A percentile compares a stretch with the other conserved stretches of the same genome.
These are phyloP conservation scores for Aurelia sp. DNA, from an alignment of 30 jellyfish, hydroid and myxozoan species.

Conservation along the genomic window DNA sequence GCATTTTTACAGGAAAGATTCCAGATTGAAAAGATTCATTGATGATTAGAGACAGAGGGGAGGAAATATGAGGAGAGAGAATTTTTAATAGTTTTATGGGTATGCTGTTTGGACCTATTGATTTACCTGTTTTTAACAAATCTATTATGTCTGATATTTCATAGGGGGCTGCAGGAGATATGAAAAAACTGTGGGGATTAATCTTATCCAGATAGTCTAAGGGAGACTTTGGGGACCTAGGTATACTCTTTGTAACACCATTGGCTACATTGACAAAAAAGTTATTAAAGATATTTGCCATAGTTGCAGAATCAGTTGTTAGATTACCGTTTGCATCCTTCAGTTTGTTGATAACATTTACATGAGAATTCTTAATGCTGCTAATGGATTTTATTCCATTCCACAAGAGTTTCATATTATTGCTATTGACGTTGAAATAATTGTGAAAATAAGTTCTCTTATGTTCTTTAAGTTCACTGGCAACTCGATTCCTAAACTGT, in stretches of 20 bases:
- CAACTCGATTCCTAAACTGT: slow-evolving; percentile 30
- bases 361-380: too few species aligned
- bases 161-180: not conserved
- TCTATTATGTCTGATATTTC: too few species aligned
- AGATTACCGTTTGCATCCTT: slow-evolving; percentile 68
- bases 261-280: slow-evolving; percentile 45
- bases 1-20: slow-evolving; percentile 36
- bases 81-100: slow-evolving; percentile 36
- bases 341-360: slow-evolving; percentile 9
- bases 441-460: slow-evolving; percentile 12
- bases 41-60: slow-evolving; percentile 48
- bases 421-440: too few species aligned
- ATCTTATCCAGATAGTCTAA: slow-evolving; percentile 11
- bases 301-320: slow-evolving; percentile 58
- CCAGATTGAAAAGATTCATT: slow-evolving; percentile 54
- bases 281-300: slow-evolving; percentile 36
- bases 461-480: slow-evolving; percentile 43
- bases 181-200: slow-evolving; percentile 41
- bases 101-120: slow-evolving; percentile 55
- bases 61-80: slow-evolving; percentile 52
- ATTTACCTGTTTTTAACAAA: slow-evolving; percentile 1
- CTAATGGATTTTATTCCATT: too few species aligned
- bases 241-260: slow-evolving; percentile 46
- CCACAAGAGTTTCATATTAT: too few species aligned
- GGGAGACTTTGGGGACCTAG: slow-evolving; percentile 55